phyloP scores from a whole-genome alignment of 2,797 vertebrate genomes.

The Rhinogobio ventralis region DNA sequence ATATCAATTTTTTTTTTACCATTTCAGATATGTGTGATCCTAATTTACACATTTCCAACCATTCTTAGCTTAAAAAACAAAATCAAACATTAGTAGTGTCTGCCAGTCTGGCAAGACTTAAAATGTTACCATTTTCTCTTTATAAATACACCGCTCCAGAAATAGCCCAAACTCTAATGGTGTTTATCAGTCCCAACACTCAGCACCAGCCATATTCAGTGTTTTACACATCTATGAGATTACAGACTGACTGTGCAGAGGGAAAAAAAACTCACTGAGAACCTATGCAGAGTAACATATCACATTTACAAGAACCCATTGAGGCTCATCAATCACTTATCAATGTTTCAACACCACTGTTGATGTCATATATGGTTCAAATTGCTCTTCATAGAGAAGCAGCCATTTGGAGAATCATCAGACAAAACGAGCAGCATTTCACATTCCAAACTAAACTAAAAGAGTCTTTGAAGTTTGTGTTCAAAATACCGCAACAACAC shows the following conservation, averaged over 20 bases:
- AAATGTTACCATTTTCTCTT: neutral
- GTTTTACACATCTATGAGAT: constrained; percentile 29
- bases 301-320: constrained; percentile 30
- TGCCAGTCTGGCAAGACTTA: neutral
- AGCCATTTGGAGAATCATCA: constrained; percentile 15
- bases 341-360: constrained; percentile 38
- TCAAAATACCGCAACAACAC: constrained; percentile 63
- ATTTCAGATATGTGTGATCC: neutral
- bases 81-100: neutral
- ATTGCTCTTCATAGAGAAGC: constrained; percentile 2
- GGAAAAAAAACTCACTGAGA: neutral
- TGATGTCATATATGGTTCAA: constrained; percentile 9
- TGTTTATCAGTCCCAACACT: constrained; percentile 34
- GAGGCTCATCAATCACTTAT: constrained; percentile 35
- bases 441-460: constrained; percentile 11
- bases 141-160: constrained; percentile 21
- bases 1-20: neutral
- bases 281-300: constrained; percentile 7
- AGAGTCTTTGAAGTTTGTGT: neutral
- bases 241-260: neutral
- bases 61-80: neutral
- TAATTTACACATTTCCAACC: neutral
- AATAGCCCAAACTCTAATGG: constrained; percentile 13
- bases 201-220: constrained; percentile 27
- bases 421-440: constrained; percentile 8